A percentile compares a stretch with the other conserved stretches of the same genome.
Conservation (phyloP, 2,888 invertebrate genomes). For the Drosophila koepferae region DNA sequence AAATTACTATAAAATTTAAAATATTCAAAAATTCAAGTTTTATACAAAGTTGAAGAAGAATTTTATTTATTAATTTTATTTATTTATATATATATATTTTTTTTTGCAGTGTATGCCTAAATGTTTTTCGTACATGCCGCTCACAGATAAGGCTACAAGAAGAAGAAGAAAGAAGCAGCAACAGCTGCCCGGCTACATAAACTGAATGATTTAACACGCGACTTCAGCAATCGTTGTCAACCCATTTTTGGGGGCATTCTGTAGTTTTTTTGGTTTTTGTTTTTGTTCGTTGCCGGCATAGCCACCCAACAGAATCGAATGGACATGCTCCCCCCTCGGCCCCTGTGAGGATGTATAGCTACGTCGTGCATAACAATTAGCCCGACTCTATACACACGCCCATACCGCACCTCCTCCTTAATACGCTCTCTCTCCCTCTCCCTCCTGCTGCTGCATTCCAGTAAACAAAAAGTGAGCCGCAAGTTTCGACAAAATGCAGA, state of each 20-base stretch:
- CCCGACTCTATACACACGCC: background rate
- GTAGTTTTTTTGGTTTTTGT: background rate
- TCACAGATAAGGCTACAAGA: conserved; percentile 1
- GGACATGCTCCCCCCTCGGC: background rate
- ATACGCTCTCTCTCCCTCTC: too few species aligned
- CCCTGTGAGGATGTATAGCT: background rate
- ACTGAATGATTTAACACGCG: conserved; percentile 31
- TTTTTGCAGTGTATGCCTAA: background rate
- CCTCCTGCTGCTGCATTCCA: conserved; percentile 14
- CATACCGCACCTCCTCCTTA: background rate
- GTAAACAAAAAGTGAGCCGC: conserved; percentile 23
- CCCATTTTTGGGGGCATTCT: conserved; percentile 19
- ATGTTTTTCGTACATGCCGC: background rate
- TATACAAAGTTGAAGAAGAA: too few species aligned
- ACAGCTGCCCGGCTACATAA: conserved; percentile 21
- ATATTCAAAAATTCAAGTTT: too few species aligned
- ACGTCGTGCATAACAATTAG: conserved; percentile 45
- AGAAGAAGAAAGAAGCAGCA: background rate
- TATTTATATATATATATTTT: too few species aligned
- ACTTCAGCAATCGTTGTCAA: conserved; percentile 22
- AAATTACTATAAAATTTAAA: too few species aligned
- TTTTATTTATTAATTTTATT: too few species aligned
- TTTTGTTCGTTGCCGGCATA: background rate
- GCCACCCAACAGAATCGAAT: background rate
- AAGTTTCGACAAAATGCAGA: conserved; percentile 45